Evolutionary conservation across 2,797 vertebrate species (phyloP), one percentile per base, ranked within the genome.

Genomic region (Sebastes miniatus): DNA sequence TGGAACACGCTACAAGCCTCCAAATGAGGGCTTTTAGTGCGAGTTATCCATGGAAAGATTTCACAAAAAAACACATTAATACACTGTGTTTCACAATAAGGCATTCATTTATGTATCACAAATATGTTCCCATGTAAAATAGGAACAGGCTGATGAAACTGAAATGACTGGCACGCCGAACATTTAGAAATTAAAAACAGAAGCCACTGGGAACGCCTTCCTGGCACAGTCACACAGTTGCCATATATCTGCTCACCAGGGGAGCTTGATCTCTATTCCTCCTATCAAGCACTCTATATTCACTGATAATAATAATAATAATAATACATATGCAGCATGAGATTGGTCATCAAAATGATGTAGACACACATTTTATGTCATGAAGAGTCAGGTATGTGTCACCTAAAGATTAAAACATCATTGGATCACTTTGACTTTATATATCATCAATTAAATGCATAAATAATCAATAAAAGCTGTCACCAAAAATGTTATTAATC

Each of bases 161-260:
- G 68, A 68, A 76, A 68, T 32, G 24, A 77, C 29, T 85, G 82
- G 58, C 66, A 52, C 8, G 31, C 67, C 32, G 72, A 84, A 69
- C 10, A 56, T 77, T 75, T 58, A 6, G 69, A 78, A 79, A 88
- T 69, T 32, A 74, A 85, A 83, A 89, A 75, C 82, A 87, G 80
- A 84, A 84, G 83, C 69, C 31, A 39, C 14, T 72, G 72, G 75
- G 71, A 82, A 73, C 58, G 87, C 78, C 78, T 79, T 80, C 63
- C 65, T 86, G 85, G 84, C 83, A 77, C n/a, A 47, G 73, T 69
- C 74, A 73, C 89, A 84, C 70, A 73, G 18, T 22, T 68, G 67
- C 80, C 80, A 77, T 77, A 52, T 71, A 88, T 80, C 69, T 69
- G 66, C 78, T 73, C 84, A 69, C 39, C 71, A 59, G 79, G 70